Base-by-base conservation (phyloP, 2,888 invertebrate species). In the Phragmatobia fuliginosa region DNA sequence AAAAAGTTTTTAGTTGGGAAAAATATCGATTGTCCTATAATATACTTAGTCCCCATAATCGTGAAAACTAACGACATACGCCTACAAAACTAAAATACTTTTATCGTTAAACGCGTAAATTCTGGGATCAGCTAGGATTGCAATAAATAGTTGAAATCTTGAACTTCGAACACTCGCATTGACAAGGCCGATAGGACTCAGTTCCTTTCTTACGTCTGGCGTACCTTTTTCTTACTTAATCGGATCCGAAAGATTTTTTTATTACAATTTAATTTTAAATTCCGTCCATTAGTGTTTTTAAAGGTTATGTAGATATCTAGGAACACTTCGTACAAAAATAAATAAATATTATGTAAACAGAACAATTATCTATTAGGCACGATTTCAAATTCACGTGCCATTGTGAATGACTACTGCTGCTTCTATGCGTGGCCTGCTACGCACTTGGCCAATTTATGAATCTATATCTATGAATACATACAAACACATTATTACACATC, bases 121-220 rank as follows among this genome's bases (percentile, higher is more conserved):
- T 93, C 88, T 79, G 84, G 84, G 87, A 91, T 93, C 91, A 89
- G 86, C 81, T 74, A 90, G 92, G 93, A 92, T 91, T 84, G 93
- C 91, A 92, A 94, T 94, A 94, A 94, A 94, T 94, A 94, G 91
- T 89, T 88, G 89, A 93, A 94, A 94, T 94, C 92, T 89, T 90
- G 90, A 93, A 93, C 89, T 94, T 91, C 87, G 90, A 88, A 90
- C 90, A 88, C 91, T 88, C 92, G 90, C 90, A 87, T 82, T 80
- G 90, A 87, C 88, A 87, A 85, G 85, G 83, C 88, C 86, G 92
- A 92, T 93, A 93, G 88, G 90, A 90, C 89, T 92, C 87, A 70
- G 71, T 70, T 62, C 72, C 68, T 67, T 71, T 75, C 76, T 75
- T 69, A 74, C 68, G 67, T 71, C 71, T 77, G 69, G 68, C 64